These are phyloP conservation scores for Donacobius atricapilla DNA, from an alignment of 2,113 vertebrate genomes.

Conservation along the genomic window DNA sequence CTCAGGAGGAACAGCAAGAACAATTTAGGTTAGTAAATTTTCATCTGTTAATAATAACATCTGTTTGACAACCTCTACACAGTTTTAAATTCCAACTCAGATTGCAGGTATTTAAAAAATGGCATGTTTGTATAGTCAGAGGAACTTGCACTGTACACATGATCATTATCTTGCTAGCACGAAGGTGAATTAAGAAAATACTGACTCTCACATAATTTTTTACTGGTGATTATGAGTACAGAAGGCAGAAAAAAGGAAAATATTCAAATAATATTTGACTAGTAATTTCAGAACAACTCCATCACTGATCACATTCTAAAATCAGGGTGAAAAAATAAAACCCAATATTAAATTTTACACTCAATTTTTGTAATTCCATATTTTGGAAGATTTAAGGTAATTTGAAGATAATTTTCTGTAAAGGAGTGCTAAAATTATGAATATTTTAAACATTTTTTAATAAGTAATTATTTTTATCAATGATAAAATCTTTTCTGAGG, in stretches of 20 bases:
- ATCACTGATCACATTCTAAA: not conserved
- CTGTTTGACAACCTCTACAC: not conserved
- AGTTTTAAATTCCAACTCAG: not conserved
- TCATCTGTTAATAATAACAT: not conserved
- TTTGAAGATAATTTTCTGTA: not conserved
- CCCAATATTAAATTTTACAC: rapidly evolving
- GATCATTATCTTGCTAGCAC: not conserved
- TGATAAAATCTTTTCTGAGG: not conserved
- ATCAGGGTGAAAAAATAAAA: not conserved
- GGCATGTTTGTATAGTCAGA: not conserved
- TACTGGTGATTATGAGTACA: not conserved
- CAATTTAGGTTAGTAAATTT: not conserved
- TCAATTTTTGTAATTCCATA: not conserved
- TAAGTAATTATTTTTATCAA: not conserved
- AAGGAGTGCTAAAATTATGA: not conserved
- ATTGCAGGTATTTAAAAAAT: not conserved
- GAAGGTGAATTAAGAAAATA: not conserved
- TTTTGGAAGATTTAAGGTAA: not conserved
- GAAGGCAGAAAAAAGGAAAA: not conserved
- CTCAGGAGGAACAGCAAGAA: not conserved
- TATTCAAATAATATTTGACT: not conserved
- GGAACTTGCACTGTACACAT: not conserved
- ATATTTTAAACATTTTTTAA: not conserved
- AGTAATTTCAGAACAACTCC: not conserved
- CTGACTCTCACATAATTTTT: not conserved